A percentile compares a stretch with the other conserved stretches of the same genome.
phyloP scores from a whole-genome alignment of 2,113 vertebrate genomes.

The Hassar affinis region DNA sequence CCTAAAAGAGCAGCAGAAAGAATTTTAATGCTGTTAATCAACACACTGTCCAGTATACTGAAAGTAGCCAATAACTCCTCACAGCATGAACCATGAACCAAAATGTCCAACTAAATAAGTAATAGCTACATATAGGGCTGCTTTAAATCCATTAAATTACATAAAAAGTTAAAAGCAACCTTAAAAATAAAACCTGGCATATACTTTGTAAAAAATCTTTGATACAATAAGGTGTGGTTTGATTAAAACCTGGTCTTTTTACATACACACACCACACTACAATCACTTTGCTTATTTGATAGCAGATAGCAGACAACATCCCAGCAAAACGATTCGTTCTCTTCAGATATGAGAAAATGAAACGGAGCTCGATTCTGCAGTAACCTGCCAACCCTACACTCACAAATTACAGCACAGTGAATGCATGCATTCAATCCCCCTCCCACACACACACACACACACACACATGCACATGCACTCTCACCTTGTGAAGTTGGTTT shows the following conservation, averaged over 20 bases:
- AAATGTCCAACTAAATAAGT: neutral
- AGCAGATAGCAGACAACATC: neutral
- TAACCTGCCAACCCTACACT: neutral
- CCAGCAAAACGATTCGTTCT: neutral
- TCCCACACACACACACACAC: constrained; percentile 13
- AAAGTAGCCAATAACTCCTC: neutral
- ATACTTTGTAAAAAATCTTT: neutral
- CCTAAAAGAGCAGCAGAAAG: neutral
- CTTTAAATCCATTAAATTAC: neutral
- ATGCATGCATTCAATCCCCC: constrained; percentile 29
- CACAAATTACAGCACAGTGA: constrained; percentile 1
- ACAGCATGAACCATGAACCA: neutral
- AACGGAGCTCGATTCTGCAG: neutral
- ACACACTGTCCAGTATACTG: neutral
- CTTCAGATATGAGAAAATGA: neutral
- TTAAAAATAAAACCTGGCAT: neutral
- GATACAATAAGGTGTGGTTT: neutral
- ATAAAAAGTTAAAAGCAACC: neutral
- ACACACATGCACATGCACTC: constrained; percentile 22
- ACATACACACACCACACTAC: neutral
- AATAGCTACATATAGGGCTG: neutral
- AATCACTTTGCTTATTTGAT: neutral
- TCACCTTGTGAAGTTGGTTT: constrained; percentile 70
- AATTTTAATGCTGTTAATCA: neutral
- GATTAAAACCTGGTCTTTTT: neutral